Conservation (phyloP, 2,797 vertebrate genomes). For the Pristis pectinata region DNA sequence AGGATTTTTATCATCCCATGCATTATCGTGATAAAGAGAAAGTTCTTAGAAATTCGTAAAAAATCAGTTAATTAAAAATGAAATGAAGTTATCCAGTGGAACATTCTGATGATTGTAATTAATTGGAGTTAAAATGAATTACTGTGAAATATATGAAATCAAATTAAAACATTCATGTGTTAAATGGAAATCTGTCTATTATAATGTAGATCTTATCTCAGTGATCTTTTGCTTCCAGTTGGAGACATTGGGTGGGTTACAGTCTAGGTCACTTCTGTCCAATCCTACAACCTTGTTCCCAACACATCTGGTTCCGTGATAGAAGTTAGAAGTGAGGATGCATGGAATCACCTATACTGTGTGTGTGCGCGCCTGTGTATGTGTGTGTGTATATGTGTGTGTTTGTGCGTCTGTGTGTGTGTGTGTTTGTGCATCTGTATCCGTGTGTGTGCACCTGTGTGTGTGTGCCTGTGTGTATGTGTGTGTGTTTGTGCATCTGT, state of each 20-base stretch:
- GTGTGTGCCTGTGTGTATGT: no score
- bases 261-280: no score
- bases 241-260: background rate
- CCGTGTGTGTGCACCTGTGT: no score
- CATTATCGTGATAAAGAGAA: background rate
- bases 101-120: background rate
- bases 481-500: no score
- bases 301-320: background rate
- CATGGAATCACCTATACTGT: background rate
- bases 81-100: background rate
- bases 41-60: background rate
- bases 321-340: background rate
- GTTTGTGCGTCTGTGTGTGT: no score
- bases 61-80: conserved; percentile 7
- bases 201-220: background rate
- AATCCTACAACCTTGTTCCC: background rate
- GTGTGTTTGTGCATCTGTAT: no score
- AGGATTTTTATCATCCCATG: background rate
- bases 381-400: no score
- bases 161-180: background rate
- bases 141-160: background rate
- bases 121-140: conserved; percentile 24
- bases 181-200: background rate
- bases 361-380: no score
- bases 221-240: background rate